Evolutionary conservation across 2,113 vertebrate species (phyloP).

Genomic region (Columba livia): DNA sequence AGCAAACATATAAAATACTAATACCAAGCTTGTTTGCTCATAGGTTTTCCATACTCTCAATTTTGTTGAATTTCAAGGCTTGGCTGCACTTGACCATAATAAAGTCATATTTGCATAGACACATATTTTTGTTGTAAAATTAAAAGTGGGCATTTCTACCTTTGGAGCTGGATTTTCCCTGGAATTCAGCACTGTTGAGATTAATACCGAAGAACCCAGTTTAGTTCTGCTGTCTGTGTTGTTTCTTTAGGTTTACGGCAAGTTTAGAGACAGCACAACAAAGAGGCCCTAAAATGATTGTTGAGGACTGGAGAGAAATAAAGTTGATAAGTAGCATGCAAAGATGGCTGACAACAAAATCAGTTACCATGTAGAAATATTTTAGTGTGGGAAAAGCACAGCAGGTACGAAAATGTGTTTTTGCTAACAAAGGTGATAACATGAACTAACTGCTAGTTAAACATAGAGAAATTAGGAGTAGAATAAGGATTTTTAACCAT

Average conservation of each 20-base stretch:
- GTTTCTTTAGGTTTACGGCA: not conserved
- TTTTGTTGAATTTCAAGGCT: not conserved
- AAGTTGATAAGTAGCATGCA: not conserved
- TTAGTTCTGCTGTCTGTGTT: not conserved
- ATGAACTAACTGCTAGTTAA: not conserved
- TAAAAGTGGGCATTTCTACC: not conserved
- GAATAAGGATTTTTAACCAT: not conserved
- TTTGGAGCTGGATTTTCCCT: not conserved
- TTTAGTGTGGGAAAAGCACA: not conserved
- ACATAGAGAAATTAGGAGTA: not conserved
- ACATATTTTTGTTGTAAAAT: not conserved
- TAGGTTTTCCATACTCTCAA: not conserved
- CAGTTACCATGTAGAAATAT: not conserved
- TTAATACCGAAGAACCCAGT: accelerated
- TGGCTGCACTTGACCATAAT: not conserved
- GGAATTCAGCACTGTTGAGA: not conserved
- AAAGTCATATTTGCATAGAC: not conserved
- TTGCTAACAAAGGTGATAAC: not conserved
- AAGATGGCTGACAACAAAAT: not conserved
- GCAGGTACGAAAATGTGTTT: not conserved
- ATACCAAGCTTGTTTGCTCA: not conserved
- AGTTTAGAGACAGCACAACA: not conserved
- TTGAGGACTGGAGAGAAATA: not conserved
- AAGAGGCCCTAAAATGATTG: not conserved
- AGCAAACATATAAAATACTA: not conserved